A percentile compares a stretch with the other conserved stretches of the same genome.
phyloP scores from a whole-genome alignment of 1,140 invertebrate species.

The Zaprionus ornatus region DNA sequence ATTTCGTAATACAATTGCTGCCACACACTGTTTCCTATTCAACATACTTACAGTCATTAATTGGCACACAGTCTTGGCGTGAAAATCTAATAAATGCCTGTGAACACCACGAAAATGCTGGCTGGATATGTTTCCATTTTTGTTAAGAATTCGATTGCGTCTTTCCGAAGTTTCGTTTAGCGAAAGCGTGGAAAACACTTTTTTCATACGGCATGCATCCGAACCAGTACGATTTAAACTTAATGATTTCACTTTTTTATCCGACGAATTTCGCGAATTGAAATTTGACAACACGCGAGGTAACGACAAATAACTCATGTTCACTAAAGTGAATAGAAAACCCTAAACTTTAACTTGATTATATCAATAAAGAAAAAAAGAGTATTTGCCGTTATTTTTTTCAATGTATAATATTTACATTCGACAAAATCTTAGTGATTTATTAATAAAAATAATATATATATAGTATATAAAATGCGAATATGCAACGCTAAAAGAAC shows the following conservation, averaged over 20 bases:
- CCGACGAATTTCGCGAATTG: slow-evolving; percentile 42
- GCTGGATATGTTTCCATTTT: slow-evolving; percentile 77
- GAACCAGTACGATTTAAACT: slow-evolving; percentile 64
- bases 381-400: background rate
- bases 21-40: background rate
- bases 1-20: background rate
- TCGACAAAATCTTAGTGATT: background rate
- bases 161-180: slow-evolving; percentile 55
- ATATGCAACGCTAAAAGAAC: slow-evolving; percentile 29
- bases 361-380: background rate
- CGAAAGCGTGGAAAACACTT: slow-evolving; percentile 63
- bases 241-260: slow-evolving; percentile 57
- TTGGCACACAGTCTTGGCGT: slow-evolving; percentile 88
- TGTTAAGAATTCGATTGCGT: slow-evolving; percentile 69
- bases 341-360: background rate
- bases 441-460: background rate
- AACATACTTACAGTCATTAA: slow-evolving; percentile 89
- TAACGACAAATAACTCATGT: slow-evolving; percentile 74
- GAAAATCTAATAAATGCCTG: slow-evolving; percentile 89
- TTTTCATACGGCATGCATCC: slow-evolving; percentile 37
- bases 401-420: background rate
- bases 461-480: background rate
- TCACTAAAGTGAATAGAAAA: background rate
- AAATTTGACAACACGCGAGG: slow-evolving; percentile 53
- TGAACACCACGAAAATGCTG: slow-evolving; percentile 89